phyloP scores from a whole-genome alignment of 2,113 vertebrate genomes.

The Micromys minutus region DNA sequence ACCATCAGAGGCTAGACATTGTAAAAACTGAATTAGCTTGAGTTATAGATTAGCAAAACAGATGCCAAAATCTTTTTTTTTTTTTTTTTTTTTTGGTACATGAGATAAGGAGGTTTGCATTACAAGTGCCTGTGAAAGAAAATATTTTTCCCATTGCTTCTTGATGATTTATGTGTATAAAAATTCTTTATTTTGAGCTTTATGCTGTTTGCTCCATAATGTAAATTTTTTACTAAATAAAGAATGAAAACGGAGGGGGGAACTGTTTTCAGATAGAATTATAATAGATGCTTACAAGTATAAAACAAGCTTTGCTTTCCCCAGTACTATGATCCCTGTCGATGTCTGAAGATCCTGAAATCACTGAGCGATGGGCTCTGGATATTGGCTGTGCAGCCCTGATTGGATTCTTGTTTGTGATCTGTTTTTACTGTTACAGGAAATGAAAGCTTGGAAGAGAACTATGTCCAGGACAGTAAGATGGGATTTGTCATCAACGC shows the following conservation, averaged over 20 bases:
- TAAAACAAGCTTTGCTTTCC: neutral
- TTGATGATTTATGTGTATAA: slow-evolving; percentile 35
- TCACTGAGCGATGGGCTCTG: neutral
- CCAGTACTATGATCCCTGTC: neutral
- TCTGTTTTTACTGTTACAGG: slow-evolving; percentile 82
- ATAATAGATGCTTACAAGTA: neutral
- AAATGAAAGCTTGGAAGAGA: slow-evolving; percentile 96
- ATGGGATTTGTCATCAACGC: slow-evolving; percentile 99
- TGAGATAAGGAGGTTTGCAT: neutral
- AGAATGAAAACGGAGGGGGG: neutral
- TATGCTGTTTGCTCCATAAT: neutral
- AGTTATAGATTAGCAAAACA: neutral
- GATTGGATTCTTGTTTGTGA: neutral
- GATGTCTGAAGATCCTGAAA: neutral
- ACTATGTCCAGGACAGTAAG: slow-evolving; percentile 99
- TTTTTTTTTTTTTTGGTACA: neutral
- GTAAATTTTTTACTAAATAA: slow-evolving; percentile 7
- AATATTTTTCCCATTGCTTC: neutral
- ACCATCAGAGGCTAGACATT: neutral
- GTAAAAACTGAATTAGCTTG: neutral
- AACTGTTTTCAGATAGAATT: neutral
- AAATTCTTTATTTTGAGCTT: slow-evolving; percentile 40
- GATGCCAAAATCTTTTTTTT: neutral
- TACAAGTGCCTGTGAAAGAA: neutral
- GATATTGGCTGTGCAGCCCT: neutral